A percentile compares a stretch with the other conserved stretches of the same genome.
phyloP scores from a whole-genome alignment of 1,140 invertebrate species.

The Drosophila sechellia region DNA sequence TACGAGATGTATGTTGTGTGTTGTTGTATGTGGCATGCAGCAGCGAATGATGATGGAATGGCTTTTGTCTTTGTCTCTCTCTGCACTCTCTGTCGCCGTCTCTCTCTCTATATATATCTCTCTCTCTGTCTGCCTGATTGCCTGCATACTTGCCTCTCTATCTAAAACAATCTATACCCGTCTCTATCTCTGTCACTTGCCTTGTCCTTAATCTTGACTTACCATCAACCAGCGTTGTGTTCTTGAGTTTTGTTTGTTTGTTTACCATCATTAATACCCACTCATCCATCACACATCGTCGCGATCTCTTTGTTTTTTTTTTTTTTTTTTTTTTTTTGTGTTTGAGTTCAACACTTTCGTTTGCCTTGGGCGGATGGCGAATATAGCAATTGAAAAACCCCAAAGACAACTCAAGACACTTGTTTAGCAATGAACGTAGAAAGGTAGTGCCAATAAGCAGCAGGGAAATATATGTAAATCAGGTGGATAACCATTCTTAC shows the following conservation, averaged over 20 bases:
- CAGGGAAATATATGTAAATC: neutral
- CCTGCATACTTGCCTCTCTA: conserved; percentile 17
- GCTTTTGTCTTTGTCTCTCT: conserved; percentile 45
- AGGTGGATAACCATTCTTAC: neutral
- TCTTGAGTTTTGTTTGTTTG: conserved; percentile 47
- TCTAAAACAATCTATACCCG: neutral
- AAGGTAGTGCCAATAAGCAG: too few relatives aligned
- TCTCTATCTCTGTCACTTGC: conserved; percentile 41
- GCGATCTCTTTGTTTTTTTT: conserved; percentile 19
- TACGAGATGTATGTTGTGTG: neutral
- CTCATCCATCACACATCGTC: conserved; percentile 39
- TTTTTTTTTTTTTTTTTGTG: neutral
- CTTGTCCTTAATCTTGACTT: conserved; percentile 41
- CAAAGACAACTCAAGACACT: neutral
- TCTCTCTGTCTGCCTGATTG: conserved; percentile 41
- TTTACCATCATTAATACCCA: conserved; percentile 25
- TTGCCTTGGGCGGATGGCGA: conserved; percentile 7
- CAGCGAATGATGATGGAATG: conserved; percentile 50
- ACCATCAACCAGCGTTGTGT: conserved; percentile 43
- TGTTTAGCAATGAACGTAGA: neutral
- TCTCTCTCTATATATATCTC: conserved; percentile 32
- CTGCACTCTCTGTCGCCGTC: conserved; percentile 11
- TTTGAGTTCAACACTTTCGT: conserved; percentile 19
- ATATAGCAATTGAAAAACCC: neutral
- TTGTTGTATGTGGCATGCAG: conserved; percentile 46